phyloP scores from a whole-genome alignment of 1,140 invertebrate species.

The Muscidifurax raptorellus region DNA sequence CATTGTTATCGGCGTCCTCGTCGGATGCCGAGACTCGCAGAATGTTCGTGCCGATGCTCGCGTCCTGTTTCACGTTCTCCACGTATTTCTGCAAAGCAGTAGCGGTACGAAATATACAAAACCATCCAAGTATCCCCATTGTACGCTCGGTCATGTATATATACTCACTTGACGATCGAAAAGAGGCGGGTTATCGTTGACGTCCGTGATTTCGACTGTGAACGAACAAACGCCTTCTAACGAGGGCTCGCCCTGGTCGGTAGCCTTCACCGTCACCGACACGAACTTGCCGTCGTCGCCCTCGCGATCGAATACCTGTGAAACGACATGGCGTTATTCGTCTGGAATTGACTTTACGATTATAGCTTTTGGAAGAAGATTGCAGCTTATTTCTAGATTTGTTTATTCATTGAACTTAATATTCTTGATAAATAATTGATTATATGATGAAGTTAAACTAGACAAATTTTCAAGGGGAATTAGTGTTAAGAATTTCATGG shows the following conservation, averaged over 20 bases:
- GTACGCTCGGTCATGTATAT: neutral
- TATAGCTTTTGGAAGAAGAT: no score
- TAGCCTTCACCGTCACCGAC: constrained; percentile 96
- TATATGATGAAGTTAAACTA: no score
- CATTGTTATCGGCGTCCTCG: constrained; percentile 97
- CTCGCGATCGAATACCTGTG: constrained; percentile 92
- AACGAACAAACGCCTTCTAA: constrained; percentile 96
- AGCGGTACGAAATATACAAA: neutral
- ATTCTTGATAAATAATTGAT: neutral
- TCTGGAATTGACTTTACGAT: no score
- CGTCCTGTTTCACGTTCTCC: constrained; percentile 97
- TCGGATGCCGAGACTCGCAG: constrained; percentile 94
- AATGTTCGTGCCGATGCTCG: constrained; percentile 95
- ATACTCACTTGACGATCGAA: constrained; percentile 92
- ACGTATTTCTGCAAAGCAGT: constrained; percentile 87
- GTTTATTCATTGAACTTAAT: no score
- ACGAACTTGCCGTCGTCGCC: constrained; percentile 97
- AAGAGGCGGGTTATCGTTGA: constrained; percentile 94
- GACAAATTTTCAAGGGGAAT: no score
- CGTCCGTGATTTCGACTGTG: constrained; percentile 96
- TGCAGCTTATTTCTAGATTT: no score
- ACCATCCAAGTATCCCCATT: neutral
- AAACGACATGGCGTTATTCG: constrained; percentile 12
- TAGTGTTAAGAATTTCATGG: neutral
- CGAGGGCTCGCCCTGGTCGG: constrained; percentile 96